phyloP scores from a whole-genome alignment of 2,797 vertebrate species.

The Dryobates pubescens region DNA sequence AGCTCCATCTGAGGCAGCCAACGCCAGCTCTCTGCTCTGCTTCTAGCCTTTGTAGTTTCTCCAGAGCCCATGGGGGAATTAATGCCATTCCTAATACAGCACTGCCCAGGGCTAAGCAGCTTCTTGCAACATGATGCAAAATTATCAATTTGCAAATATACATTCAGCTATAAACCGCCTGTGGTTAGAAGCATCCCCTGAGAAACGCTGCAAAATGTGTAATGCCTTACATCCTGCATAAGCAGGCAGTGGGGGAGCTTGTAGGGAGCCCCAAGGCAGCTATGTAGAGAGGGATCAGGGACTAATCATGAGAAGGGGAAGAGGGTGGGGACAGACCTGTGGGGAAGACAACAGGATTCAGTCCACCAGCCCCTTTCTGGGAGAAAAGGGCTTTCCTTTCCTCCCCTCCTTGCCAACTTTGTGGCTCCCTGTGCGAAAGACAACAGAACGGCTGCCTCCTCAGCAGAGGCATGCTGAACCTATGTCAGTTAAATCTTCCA shows the following conservation, averaged over 20 bases:
- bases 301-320: neutral
- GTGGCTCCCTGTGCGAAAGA: neutral
- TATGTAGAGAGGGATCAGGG: neutral
- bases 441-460: neutral
- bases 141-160: conserved; percentile 57
- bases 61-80: neutral
- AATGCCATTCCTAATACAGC: conserved; percentile 13
- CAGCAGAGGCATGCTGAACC: neutral
- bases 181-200: neutral
- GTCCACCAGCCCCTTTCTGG: neutral
- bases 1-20: neutral
- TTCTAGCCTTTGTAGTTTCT: conserved; percentile 28
- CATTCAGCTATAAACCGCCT: conserved; percentile 6
- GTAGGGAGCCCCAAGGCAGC: conserved; percentile 11
- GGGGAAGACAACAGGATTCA: neutral
- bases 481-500: neutral
- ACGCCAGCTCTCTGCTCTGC: neutral
- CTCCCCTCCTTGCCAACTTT: neutral
- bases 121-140: conserved; percentile 17
- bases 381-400: neutral
- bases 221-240: conserved; percentile 6
- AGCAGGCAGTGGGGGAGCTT: neutral
- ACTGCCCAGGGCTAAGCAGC: conserved; percentile 36
- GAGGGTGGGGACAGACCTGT: neutral
- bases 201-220: neutral